A percentile compares a stretch with the other conserved stretches of the same genome.
phyloP scores from a whole-genome alignment of 2,113 vertebrate genomes.

The Desmodus rotundus region DNA sequence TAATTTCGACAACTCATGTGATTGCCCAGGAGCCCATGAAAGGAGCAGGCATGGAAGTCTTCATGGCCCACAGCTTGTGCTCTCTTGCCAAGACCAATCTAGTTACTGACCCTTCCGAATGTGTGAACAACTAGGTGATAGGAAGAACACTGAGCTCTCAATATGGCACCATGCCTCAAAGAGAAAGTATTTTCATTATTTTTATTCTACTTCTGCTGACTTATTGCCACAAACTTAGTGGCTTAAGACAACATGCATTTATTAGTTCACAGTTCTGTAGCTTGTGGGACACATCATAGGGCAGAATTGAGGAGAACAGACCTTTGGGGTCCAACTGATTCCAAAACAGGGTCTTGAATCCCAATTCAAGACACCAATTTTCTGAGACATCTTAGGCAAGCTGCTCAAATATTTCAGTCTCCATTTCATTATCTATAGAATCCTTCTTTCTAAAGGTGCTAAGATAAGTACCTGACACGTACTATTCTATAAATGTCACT shows the following conservation, averaged over 20 bases:
- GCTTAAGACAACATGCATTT: neutral
- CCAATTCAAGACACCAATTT: neutral
- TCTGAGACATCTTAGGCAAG: neutral
- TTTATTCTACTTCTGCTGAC: neutral
- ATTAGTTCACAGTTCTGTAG: neutral
- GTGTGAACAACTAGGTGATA: neutral
- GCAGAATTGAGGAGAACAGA: neutral
- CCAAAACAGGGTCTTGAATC: neutral
- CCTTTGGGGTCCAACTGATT: neutral
- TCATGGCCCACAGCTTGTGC: neutral
- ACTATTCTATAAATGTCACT: neutral
- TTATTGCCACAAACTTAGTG: neutral
- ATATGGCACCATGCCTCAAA: neutral
- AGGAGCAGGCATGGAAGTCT: neutral
- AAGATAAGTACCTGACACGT: neutral
- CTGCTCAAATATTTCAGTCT: neutral
- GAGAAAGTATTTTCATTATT: neutral
- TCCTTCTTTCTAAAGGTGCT: neutral
- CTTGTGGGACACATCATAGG: neutral
- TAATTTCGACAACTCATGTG: neutral
- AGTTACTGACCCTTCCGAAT: neutral
- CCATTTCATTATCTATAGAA: neutral
- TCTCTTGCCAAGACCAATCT: neutral
- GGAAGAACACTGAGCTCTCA: neutral
- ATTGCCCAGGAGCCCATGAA: neutral